Evolutionary conservation across 1,140 invertebrate species (phyloP).

Genomic region (Pogonomyrmex californicus): DNA sequence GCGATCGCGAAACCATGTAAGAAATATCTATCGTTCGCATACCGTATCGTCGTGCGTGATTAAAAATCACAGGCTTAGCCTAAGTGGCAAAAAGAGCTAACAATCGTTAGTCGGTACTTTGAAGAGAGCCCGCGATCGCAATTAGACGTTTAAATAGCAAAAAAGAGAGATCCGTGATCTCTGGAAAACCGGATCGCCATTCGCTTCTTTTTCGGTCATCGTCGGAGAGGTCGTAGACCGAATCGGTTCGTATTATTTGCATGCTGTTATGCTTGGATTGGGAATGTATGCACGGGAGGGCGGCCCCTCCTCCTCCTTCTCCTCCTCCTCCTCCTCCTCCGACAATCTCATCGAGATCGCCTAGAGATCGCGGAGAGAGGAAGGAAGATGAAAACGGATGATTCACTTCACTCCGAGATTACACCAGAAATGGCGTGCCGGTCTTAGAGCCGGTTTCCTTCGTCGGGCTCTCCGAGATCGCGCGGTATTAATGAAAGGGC

Average conservation of each 20-base stretch:
- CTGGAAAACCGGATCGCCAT: background rate
- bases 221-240: conserved; percentile 30
- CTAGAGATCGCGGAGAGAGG: conserved; percentile 4
- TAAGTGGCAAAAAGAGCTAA: background rate
- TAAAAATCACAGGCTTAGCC: conserved; percentile 8
- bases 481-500: conserved; percentile 49
- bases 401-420: conserved; percentile 42
- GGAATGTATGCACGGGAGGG: conserved; percentile 17
- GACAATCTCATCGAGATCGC: conserved; percentile 15
- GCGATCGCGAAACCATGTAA: background rate
- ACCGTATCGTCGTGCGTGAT: background rate
- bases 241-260: conserved; percentile 24
- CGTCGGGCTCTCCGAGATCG: background rate
- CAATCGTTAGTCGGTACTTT: background rate
- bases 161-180: background rate
- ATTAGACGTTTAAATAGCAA: background rate
- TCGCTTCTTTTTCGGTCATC: conserved; percentile 10
- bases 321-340: conserved; percentile 1
- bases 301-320: background rate
- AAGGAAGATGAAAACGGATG: conserved; percentile 25
- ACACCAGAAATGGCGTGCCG: conserved; percentile 43
- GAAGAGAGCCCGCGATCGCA: background rate
- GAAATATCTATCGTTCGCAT: background rate
- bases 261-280: conserved; percentile 16
- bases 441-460: conserved; percentile 11